These are phyloP conservation scores for Drosophila triauraria DNA, from an alignment of 1,140 invertebrate species.

Conservation along the genomic window DNA sequence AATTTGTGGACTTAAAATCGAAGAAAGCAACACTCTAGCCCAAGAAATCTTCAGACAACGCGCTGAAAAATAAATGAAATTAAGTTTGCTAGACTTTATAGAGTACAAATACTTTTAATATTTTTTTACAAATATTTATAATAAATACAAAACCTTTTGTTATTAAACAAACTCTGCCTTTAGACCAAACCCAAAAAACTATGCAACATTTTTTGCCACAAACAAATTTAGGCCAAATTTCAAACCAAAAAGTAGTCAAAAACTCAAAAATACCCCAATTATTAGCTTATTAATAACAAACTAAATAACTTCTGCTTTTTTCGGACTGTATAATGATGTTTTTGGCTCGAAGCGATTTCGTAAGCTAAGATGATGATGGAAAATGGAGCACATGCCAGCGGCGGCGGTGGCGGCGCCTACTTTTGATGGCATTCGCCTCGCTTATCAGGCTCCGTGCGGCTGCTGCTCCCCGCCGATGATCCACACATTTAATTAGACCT, in stretches of 20 bases:
- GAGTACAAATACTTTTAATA: neutral
- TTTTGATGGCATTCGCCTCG: conserved; percentile 34
- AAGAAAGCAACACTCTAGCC: too few species aligned
- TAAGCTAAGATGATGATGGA: conserved; percentile 16
- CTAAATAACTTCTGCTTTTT: neutral
- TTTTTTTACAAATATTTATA: neutral
- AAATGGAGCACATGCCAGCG: conserved; percentile 41
- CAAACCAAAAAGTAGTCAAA: neutral
- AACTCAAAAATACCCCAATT: too few species aligned
- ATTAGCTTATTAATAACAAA: too few species aligned
- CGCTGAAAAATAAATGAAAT: too few species aligned
- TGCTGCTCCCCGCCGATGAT: conserved; percentile 45
- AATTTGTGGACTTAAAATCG: neutral
- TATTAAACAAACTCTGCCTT: neutral
- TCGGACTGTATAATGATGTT: neutral
- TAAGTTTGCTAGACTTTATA: neutral
- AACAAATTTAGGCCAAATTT: neutral
- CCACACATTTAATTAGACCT: conserved; percentile 78
- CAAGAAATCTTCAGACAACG: neutral
- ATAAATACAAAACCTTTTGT: neutral
- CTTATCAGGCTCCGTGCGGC: conserved; percentile 38
- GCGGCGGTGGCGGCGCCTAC: conserved; percentile 23
- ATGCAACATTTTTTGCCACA: conserved; percentile 34
- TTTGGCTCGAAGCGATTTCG: conserved; percentile 19
- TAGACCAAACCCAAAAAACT: conserved; percentile 29